phyloP scores from a whole-genome alignment of 2,113 vertebrate genomes.

The Sander lucioperca region DNA sequence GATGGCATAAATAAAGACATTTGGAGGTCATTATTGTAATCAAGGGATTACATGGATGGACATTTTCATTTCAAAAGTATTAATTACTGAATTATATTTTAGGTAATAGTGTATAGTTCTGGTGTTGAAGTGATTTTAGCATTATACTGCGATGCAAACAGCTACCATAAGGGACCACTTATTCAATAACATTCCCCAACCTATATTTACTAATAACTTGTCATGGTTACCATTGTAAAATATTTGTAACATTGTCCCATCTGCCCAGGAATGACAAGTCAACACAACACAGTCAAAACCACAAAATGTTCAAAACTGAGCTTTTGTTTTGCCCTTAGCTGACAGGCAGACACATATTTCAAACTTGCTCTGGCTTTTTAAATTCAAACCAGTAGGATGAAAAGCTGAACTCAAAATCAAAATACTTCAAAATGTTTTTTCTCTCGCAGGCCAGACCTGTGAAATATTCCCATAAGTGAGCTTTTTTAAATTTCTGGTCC shows the following conservation, averaged over 20 bases:
- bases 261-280: constrained; percentile 37
- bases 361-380: constrained; percentile 45
- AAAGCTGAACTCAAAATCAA: constrained; percentile 39
- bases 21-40: neutral
- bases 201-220: constrained; percentile 59
- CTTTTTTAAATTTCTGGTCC: constrained; percentile 36
- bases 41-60: neutral
- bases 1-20: neutral
- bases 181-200: constrained; percentile 31
- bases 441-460: constrained; percentile 25
- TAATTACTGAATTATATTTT: neutral
- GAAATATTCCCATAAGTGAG: constrained; percentile 52
- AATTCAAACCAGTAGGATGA: constrained; percentile 66
- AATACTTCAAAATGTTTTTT: constrained; percentile 56
- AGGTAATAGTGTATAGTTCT: neutral
- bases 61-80: neutral
- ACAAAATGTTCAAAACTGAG: constrained; percentile 51
- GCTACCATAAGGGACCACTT: constrained; percentile 16
- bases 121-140: neutral
- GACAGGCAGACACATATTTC: constrained; percentile 64
- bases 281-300: constrained; percentile 67
- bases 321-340: constrained; percentile 47
- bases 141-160: constrained; percentile 6
- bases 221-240: constrained; percentile 61
- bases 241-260: constrained; percentile 37